Base-by-base conservation (phyloP, 2,888 invertebrate genomes). In the Hartigia nigra region DNA sequence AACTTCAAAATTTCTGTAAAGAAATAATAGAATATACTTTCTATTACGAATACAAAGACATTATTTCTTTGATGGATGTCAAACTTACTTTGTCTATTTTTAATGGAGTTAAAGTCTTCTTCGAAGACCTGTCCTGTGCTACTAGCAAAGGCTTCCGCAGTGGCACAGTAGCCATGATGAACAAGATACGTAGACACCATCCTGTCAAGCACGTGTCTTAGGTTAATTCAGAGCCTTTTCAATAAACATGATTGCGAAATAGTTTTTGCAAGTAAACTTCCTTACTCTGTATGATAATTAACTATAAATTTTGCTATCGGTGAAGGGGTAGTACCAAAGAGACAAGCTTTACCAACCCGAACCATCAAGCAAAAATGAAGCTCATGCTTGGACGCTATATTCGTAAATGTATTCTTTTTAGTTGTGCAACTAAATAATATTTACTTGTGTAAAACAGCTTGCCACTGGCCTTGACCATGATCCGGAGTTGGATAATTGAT, bases 151-250 rank as follows among this genome's bases (percentile, higher is more conserved):
- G 98, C 96, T 93, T 98, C 98, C 85, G 99, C 98, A 83, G 99
- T 96, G 91, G 97, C 95, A 94, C 97, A 98, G 93, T 98, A 99
- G 79, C 99, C 99, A 93, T 99, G 98, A 93, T 99, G 99, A 86
- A 99, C 97, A 92, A 99, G 94, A 93, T 99, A 99, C 83, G 98
- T 96, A 83, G 98, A 97, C 83, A 99, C 98, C 95, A 99, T 97
- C 93, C 98, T 99, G 93, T 70, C 92, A 93, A 86, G 55, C 55
- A 55, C 55, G 55, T 23, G 23, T 55, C 23, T 55, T 23, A 55
- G 55, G 55, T 55, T 55, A 55, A 55, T 55, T 55, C 23, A 9
- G 23, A 55, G 55, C 55, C 55, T 55, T 55, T 55, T 23, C 23
- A 55, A 55, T 55, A 55, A 55, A 55, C 55, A 23, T 55, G 55